Base-by-base conservation (phyloP, 2,888 invertebrate genomes). In the Ypsolopha scabrella region DNA sequence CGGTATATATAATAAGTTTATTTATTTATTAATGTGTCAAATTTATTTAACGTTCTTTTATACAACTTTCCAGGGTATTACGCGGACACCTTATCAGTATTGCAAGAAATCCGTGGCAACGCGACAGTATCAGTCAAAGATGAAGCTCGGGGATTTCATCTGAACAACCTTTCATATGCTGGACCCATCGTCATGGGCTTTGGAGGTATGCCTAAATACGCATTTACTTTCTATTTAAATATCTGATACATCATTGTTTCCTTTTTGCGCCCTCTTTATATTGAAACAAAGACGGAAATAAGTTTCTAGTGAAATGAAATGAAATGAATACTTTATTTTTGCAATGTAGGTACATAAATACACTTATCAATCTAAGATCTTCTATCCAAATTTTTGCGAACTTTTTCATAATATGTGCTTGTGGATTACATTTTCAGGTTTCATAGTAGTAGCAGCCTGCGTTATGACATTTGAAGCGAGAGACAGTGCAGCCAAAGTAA, bases 391-490 rank as follows among this genome's bases (percentile, higher is more conserved):
- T n/a, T n/a, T n/a, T n/a, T n/a, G n/a, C n/a, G 4, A 24, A 3
- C 24, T 24, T 24, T 24, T 2, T 24, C 24, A 24, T 24, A 24
- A 24, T 24, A 3, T 24, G 24, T 24, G 24, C 24, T 24, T 24
- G 24, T 24, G 24, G 24, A 24, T 24, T 24, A 24, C 4, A 4
- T 24, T 13, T 37, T 11, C 62, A 94, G 94, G 96, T 41, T 98
- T 98, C 74, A 95, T 97, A 60, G 95, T 98, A 41, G 98, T 98
- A 24, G 96, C 98, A 36, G 97, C 98, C 0, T 98, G 98, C 70
- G 98, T 99, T 51, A 96, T 98, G 94, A 98, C 98, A n/a, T 97
- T 98, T 70, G 98, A 98, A 72, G 96, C 97, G 0, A 90, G 98
- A 3, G 98, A 98, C 78, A 95, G 95, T 55, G 95, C 98, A 0